These are phyloP conservation scores for Ophion ventricosus DNA, from an alignment of 2,888 invertebrate species.

Conservation along the genomic window DNA sequence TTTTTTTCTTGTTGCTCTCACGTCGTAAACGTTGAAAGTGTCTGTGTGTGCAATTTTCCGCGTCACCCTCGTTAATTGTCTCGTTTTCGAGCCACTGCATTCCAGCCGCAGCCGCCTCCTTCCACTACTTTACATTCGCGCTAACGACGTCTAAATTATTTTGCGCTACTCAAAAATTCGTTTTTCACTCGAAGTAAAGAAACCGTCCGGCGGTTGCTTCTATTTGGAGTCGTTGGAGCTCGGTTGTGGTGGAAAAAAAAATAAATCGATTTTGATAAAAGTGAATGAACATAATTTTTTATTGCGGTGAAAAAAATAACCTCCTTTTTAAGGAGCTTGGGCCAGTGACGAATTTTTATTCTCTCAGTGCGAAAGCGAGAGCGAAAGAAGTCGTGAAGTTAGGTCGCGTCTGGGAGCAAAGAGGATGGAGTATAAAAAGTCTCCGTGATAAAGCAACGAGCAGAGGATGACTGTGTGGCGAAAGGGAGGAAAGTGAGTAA, in stretches of 20 bases:
- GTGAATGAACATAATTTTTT: neutral
- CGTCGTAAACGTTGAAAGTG: neutral
- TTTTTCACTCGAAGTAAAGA: neutral
- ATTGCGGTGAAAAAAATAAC: neutral
- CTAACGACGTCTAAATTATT: neutral
- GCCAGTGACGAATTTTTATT: conserved; percentile 24
- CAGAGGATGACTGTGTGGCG: conserved; percentile 23
- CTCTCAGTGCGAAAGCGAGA: conserved; percentile 22
- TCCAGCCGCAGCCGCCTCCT: neutral
- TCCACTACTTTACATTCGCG: neutral
- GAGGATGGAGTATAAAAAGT: conserved; percentile 15
- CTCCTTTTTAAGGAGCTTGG: neutral
- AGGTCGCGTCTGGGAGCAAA: conserved; percentile 24
- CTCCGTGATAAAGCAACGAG: conserved; percentile 22
- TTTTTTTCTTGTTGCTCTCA: conserved; percentile 10
- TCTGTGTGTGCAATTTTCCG: neutral
- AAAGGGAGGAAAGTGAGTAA: conserved; percentile 35
- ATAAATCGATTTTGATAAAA: neutral
- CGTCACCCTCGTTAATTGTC: neutral
- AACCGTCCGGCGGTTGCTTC: too few relatives aligned
- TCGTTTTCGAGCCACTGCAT: neutral
- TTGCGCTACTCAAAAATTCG: neutral
- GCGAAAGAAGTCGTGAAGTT: conserved; percentile 44
- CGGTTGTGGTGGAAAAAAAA: neutral
- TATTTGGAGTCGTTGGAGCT: neutral